Evolutionary conservation across 2,888 invertebrate species (phyloP), one percentile per base, ranked within the genome.

Genomic region (Ganaspis brasiliensis): DNA sequence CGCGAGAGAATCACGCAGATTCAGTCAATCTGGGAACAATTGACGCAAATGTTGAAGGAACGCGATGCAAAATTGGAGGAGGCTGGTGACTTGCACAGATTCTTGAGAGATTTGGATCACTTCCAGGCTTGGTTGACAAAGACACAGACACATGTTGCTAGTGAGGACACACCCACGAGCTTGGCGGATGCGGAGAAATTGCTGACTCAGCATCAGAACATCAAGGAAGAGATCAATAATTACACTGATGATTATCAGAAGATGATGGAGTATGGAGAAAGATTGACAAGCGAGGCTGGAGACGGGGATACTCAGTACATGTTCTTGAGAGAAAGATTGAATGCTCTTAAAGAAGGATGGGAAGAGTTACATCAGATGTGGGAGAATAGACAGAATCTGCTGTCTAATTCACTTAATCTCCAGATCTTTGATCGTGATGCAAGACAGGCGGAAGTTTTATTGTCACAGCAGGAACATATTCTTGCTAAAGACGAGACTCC

Each of bases 191-290:
- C 99, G 12, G 99, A 99, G 92, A 98, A 98, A 90, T 93, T 99
- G 19, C 93, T 99, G 63, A 97, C 97, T 67, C 98, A 99, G 92
- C 99, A 99, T 93, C 98, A 98, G 93, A 98, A 98, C 85, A 98
- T 99, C 90, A 96, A 98, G 90, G 99, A 99, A 91, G 99, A 99
- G 93, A 99, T 99, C 87, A 99, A 99, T 92, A 99, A 99, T 90
- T 99, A 99, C 92, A 98, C 96, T 73, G 98, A 98, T 88, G 99
- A 99, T 91, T 99, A 98, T 90, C 96, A 96, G 87, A 97, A 97
- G 93, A 99, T 99, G 98, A 99, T 99, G 97, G 98, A 99, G 89
- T 99, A 99, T 89, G 99, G 99, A 56, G 98, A 98, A 92, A 95
- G 97, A 88, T 94, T 99, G 84, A 98, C 98, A 72, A 95, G 96